Evolutionary conservation across 2,113 vertebrate species (phyloP), one percentile per base, ranked within the genome.

Genomic region (Phodopus roborovskii): DNA sequence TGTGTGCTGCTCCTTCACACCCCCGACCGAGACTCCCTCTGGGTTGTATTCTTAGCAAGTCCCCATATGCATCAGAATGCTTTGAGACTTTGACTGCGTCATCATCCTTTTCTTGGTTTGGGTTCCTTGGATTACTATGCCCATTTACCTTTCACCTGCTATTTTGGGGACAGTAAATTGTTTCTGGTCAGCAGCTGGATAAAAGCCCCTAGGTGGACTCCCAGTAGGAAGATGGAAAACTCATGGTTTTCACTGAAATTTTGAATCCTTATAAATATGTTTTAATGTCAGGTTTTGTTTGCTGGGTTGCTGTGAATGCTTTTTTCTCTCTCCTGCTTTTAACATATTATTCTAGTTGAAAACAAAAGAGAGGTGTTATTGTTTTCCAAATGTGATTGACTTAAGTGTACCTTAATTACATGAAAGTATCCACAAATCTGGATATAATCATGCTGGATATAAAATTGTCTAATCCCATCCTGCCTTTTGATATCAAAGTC

Each of bases 1-100:
- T 92, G 62, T 45, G 81, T 56, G 58, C 70, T 53, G 5, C 10
- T 94, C 48, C 53, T 22, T 78, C 82, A 78, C 75, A 92, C 0
- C 20, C 48, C 42, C 8, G 64, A 71, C 28, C 2, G 24, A 81
- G 68, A 92, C 16, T 78, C 53, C 24, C 64, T 89, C 70, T 88
- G 78, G 16, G 64, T 3, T 26, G 22, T 58, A 74, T 83, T 95
- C 81, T 96, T 88, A 96, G 81, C 53, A 84, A 94, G 62, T 87
- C 3, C 3, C 28, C 48, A 36, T 19, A 83, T 3, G 24, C 8
- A 77, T n/a, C 53, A n/a, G 3, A 19, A 7, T 7, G 45, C 33
- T 62, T 62, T 58, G 50, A 16, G 50, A 28, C 13, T 94, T 70
- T 58, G 15, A 68, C 12, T 66, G 78, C 42, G 42, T 87, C 56